phyloP scores from a whole-genome alignment of 2,888 invertebrate genomes.

The Drosophila longiperda region DNA sequence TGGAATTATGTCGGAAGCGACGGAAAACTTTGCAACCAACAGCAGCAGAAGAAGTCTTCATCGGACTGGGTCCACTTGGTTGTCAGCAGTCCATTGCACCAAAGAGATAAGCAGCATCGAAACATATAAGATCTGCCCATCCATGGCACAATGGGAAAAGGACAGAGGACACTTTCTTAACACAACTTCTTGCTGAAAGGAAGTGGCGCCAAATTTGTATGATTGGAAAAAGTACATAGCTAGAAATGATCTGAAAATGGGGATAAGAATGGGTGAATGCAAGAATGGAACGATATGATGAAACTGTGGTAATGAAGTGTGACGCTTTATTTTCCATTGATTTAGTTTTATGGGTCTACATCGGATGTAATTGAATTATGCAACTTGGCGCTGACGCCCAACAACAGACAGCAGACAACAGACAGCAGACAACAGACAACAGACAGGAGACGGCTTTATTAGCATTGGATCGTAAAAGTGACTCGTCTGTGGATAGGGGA shows the following conservation, averaged over 20 bases:
- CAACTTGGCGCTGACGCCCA: constrained; percentile 80
- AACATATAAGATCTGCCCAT: constrained; percentile 50
- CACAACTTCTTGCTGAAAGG: constrained; percentile 38
- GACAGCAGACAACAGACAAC: constrained; percentile 9
- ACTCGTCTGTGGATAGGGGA: constrained; percentile 29
- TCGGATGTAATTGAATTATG: constrained; percentile 84
- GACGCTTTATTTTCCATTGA: constrained; percentile 84
- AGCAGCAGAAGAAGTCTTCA: constrained; percentile 49
- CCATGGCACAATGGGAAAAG: not conserved
- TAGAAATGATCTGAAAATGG: constrained; percentile 34
- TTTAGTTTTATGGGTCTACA: constrained; percentile 84
- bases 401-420: constrained; percentile 48
- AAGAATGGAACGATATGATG: not conserved
- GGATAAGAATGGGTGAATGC: constrained; percentile 17
- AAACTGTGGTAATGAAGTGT: constrained; percentile 77
- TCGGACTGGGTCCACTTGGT: constrained; percentile 50
- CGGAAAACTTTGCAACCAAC: constrained; percentile 67
- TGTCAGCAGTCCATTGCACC: constrained; percentile 46
- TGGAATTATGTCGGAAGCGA: constrained; percentile 56
- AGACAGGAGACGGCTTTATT: constrained; percentile 78
- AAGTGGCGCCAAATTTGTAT: constrained; percentile 53
- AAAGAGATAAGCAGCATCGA: constrained; percentile 54
- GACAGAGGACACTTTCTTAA: constrained; percentile 37
- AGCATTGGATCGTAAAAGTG: constrained; percentile 81
- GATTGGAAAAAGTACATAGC: constrained; percentile 34